phyloP scores from a whole-genome alignment of 2,888 invertebrate species.

The Muscina levida region DNA sequence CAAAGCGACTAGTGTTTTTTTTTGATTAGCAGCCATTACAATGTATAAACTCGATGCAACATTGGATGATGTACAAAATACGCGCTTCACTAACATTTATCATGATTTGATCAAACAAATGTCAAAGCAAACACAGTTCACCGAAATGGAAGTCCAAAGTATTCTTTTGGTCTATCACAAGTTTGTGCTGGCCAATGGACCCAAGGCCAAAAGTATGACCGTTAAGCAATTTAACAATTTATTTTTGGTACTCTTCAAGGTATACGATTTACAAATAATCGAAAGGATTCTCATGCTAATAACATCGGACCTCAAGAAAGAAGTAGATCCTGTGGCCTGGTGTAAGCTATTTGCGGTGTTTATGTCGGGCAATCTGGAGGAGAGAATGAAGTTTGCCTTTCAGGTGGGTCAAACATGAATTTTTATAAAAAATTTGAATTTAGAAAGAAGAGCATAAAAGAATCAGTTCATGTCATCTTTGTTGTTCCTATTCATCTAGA shows the following conservation, averaged over 20 bases:
- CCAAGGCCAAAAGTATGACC: conserved; percentile 78
- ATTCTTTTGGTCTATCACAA: conserved; percentile 81
- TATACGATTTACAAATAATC: conserved; percentile 86
- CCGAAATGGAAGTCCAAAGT: conserved; percentile 83
- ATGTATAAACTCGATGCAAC: conserved; percentile 81
- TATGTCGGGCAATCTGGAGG: conserved; percentile 85
- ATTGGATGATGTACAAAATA: conserved; percentile 85
- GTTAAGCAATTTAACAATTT: conserved; percentile 83
- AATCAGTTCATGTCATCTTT: neutral
- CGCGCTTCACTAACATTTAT: conserved; percentile 84
- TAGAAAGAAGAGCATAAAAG: neutral
- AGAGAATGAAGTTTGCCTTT: conserved; percentile 86
- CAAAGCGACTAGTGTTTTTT: too few species aligned
- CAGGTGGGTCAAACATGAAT: conserved; percentile 77
- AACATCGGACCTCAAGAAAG: conserved; percentile 80
- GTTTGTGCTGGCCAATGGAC: conserved; percentile 80
- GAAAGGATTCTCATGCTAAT: conserved; percentile 84
- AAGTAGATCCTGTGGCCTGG: conserved; percentile 83
- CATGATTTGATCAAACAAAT: conserved; percentile 82
- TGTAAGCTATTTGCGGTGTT: conserved; percentile 85
- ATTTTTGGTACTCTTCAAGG: conserved; percentile 84
- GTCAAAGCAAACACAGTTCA: conserved; percentile 82
- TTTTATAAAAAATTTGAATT: neutral
- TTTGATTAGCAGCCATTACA: conserved; percentile 36
- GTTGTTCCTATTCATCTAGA: too few species aligned